phyloP scores from a whole-genome alignment of 2,888 invertebrate genomes.

The Dryococelus australis region DNA sequence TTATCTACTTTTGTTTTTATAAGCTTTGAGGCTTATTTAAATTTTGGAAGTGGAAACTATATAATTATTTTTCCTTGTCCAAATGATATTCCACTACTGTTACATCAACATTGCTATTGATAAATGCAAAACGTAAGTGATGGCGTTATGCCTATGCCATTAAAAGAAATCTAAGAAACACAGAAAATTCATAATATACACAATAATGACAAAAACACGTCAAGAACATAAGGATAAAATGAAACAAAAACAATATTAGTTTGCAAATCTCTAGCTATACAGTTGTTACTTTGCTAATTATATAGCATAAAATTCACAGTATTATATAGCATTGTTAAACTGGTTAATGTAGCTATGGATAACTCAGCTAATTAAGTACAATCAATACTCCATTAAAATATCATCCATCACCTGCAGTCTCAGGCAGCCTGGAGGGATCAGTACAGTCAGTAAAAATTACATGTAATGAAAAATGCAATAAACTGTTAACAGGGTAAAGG shows the following conservation, averaged over 20 bases:
- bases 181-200: slow-evolving; percentile 32
- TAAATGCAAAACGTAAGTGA: not conserved
- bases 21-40: not conserved
- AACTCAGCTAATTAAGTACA: slow-evolving; percentile 38
- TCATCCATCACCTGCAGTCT: slow-evolving; percentile 36
- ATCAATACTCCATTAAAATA: slow-evolving; percentile 36
- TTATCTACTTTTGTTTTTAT: not conserved
- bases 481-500: not conserved
- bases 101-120: slow-evolving; percentile 28
- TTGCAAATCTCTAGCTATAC: slow-evolving; percentile 42
- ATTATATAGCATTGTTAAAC: slow-evolving; percentile 34
- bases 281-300: slow-evolving; percentile 34
- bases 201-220: slow-evolving; percentile 16
- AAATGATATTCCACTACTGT: slow-evolving; percentile 19
- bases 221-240: slow-evolving; percentile 23
- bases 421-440: slow-evolving; percentile 40
- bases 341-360: slow-evolving; percentile 39
- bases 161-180: slow-evolving; percentile 16
- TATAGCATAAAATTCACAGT: slow-evolving; percentile 35
- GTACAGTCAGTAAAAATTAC: slow-evolving; percentile 37
- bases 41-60: slow-evolving; percentile 13
- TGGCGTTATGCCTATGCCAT: not conserved
- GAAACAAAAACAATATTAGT: slow-evolving; percentile 41
- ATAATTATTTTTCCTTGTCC: not conserved
- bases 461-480: slow-evolving; percentile 45